Evolutionary conservation across 1,140 invertebrate species (phyloP), one percentile per base, ranked within the genome.

Genomic region (Megathymus violae): DNA sequence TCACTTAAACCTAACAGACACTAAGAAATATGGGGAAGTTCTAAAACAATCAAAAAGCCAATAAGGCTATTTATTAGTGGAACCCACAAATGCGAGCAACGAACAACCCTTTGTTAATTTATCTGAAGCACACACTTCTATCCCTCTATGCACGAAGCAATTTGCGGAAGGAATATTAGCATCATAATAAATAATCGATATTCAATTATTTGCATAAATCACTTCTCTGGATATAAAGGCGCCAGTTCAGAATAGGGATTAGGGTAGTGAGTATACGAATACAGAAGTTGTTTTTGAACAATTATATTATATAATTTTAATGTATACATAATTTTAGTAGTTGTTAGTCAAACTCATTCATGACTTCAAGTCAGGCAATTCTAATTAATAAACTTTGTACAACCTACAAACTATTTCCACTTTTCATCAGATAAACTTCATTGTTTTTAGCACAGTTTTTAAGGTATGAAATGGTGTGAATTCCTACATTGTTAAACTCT

Each of bases 31-130:
- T 47, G 69, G 72, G 73, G 73, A 66, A n/a, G 61, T 54, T 62
- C 52, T 80, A 75, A 79, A 80, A 78, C 76, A 76, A 78, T 82
- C 76, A 77, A 70, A 68, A 69, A 73, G 67, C 74, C 67, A 80
- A 74, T 73, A 75, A 69, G 71, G 69, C 66, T 68, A 67, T 73
- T 75, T 73, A 74, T 67, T 65, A 59, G 46, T 60, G 72, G 61
- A 65, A 67, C 68, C 66, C 70, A 41, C 61, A 69, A 74, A 64
- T 60, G 60, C 62, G 63, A 69, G 59, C 62, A 58, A 67, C 58
- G 15, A 59, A 38, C 67, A 64, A 67, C 67, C 67, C 71, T 68
- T 68, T 68, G 66, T 72, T 68, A 63, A 65, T 68, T 67, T 71
- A 60, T 62, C 56, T 58, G 54, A 65, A 65, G 54, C 38, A 64